Evolutionary conservation across 2,797 vertebrate species (phyloP), one percentile per base, ranked within the genome.

Genomic region (Melanotaenia nigrans): DNA sequence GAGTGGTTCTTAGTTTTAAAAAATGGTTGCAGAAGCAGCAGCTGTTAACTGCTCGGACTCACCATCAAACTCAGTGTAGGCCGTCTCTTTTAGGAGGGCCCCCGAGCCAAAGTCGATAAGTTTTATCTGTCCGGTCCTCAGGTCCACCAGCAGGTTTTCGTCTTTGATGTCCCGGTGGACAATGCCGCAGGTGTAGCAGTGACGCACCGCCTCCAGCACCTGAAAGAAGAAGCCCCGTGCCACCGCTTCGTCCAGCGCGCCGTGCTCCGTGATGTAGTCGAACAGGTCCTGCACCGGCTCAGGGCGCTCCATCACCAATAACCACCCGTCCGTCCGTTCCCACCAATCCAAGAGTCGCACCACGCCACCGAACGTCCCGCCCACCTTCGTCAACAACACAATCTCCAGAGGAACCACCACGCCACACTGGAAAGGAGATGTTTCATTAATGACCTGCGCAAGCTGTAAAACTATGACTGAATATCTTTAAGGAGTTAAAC

Each of bases 31-130:
- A 18, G 5, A 20, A 4, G 16, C 6, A 47, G 20, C 45, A n/a
- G 18, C 32, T 32, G 32, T 47, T 2, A 20, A 20, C 45, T n/a
- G 45, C 13, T 47, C 20, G n/a, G 45, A 47, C 45, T 47, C 45
- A 99, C 98, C 98, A 16, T 99, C 97, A 36, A 99, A 99, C 82
- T 99, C 97, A 0, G 97, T 99, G 93, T 99, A 99, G 62, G 99
- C 97, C 0, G 98, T 99, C 95, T 99, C 97, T 95, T 97, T 97
- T 87, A 99, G 97, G 65, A 99, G 92, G 14, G 98, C 97, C 69
- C 97, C 97, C 0, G 98, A 99, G 66, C 97, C 98, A 75, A 99
- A 99, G 93, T 99, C 98, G 65, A 99, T 99, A 66, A 99, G 96
- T 91, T 97, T 99, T 65, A 99, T 95, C 85, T 98, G 96, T 47